A percentile compares a stretch with the other conserved stretches of the same genome.
These are phyloP conservation scores for Etheostoma cragini DNA, from an alignment of 2,113 vertebrate species.

Conservation along the genomic window DNA sequence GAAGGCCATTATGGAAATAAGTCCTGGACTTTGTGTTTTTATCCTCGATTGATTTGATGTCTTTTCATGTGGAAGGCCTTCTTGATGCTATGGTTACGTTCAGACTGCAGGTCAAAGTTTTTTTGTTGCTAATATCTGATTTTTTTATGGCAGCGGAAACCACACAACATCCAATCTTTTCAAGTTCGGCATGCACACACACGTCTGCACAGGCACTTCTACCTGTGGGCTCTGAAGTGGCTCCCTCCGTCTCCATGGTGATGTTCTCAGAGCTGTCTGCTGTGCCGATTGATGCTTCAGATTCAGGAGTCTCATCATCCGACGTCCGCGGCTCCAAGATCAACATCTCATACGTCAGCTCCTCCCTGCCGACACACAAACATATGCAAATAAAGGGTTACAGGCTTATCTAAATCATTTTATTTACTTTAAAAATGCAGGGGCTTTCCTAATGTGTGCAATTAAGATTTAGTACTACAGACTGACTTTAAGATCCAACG, in stretches of 20 bases:
- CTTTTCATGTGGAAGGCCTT: too few species aligned
- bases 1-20: too few species aligned
- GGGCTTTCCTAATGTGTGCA: neutral
- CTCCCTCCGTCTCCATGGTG: constrained; percentile 88
- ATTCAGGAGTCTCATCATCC: constrained; percentile 94
- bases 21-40: too few species aligned
- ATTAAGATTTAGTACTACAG: neutral
- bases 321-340: constrained; percentile 91
- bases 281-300: constrained; percentile 93
- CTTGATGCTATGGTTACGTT: too few species aligned
- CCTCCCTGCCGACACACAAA: constrained; percentile 84
- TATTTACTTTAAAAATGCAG: neutral
- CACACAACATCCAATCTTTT: too few species aligned
- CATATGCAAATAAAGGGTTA: neutral
- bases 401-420: neutral
- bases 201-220: constrained; percentile 19
- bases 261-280: constrained; percentile 95
- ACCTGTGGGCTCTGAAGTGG: constrained; percentile 86
- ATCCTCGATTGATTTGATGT: too few species aligned
- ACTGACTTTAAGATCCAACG: neutral
- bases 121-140: too few species aligned
- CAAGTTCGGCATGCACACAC: neutral
- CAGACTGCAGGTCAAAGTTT: too few species aligned
- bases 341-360: constrained; percentile 94
- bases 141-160: too few species aligned